Base-by-base conservation (phyloP, 2,888 invertebrate genomes). In the Koerneria pararmatus region DNA sequence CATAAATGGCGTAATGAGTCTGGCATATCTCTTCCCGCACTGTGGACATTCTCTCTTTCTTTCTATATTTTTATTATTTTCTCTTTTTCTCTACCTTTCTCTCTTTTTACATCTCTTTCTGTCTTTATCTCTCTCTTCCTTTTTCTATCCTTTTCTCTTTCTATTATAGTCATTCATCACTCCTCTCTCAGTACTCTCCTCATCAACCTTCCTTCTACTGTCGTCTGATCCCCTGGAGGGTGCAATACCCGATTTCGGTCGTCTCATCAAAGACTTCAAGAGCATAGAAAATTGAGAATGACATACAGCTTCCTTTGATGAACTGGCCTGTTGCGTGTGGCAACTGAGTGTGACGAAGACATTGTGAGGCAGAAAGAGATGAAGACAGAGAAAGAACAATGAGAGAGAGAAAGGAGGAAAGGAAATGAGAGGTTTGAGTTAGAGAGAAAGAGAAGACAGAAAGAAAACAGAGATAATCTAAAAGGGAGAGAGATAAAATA, bases 51-150 rank as follows among this genome's bases (percentile, higher is more conserved):
- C n/a, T n/a, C n/a, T n/a, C n/a, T n/a, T n/a, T n/a, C n/a, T n/a
- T n/a, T n/a, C n/a, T n/a, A n/a, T n/a, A n/a, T n/a, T n/a, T n/a
- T n/a, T n/a, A n/a, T n/a, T n/a, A n/a, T n/a, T n/a, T n/a, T 53
- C 22, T 53, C 53, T 24, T 24, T 53, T 24, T 53, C 53, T 24
- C 53, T 53, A 15, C 24, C 53, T 24, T 24, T 53, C 53, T 53
- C 53, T 24, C 53, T 53, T 24, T 53, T 24, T 24, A 15, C 24
- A 15, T 53, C 53, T 24, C 53, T 53, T 24, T 53, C 53, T 24
- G n/a, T 53, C 53, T 53, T 24, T 24, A 15, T 53, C 53, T 53
- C 53, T 24, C 53, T 53, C 53, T 53, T 24, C 22, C 53, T 53
- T 24, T 53, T 24, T 24, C 53, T 6, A 8, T n/a, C 11, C 53